Evolutionary conservation across 2,888 invertebrate species (phyloP).

Genomic region (Hydraecia micacea): DNA sequence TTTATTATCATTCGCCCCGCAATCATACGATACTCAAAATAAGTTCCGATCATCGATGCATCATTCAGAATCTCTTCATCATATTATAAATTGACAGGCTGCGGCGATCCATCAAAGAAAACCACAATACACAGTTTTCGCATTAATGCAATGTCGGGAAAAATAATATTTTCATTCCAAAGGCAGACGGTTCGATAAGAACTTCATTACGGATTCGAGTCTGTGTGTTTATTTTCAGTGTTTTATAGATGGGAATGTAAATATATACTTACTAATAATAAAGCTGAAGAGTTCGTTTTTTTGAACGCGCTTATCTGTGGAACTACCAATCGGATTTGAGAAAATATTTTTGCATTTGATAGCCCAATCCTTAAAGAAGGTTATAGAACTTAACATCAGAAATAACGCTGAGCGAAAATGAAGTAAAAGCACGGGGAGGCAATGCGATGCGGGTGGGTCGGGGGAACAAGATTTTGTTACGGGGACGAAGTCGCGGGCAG

Average conservation of each 20-base stretch:
- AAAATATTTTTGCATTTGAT: neutral
- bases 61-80: slow-evolving; percentile 77
- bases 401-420: too few relatives aligned
- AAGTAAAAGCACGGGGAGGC: too few relatives aligned
- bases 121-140: slow-evolving; percentile 84
- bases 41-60: slow-evolving; percentile 72
- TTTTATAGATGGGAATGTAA: neutral
- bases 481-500: too few relatives aligned
- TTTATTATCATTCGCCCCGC: slow-evolving; percentile 18
- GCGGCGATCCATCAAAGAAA: slow-evolving; percentile 80
- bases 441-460: too few relatives aligned
- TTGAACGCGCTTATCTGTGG: too few relatives aligned
- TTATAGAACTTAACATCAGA: too few relatives aligned
- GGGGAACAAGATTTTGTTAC: too few relatives aligned
- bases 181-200: slow-evolving; percentile 73
- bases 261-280: too few relatives aligned
- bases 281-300: too few relatives aligned
- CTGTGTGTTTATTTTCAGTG: slow-evolving; percentile 54
- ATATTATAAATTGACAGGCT: slow-evolving; percentile 76
- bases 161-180: slow-evolving; percentile 79
- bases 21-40: slow-evolving; percentile 54
- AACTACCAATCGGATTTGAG: neutral
- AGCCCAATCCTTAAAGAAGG: too few relatives aligned
- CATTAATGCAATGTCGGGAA: slow-evolving; percentile 79
- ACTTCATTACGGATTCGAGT: slow-evolving; percentile 74